Base-by-base conservation (phyloP, 2,113 vertebrate genomes). In the Tinamus guttatus region DNA sequence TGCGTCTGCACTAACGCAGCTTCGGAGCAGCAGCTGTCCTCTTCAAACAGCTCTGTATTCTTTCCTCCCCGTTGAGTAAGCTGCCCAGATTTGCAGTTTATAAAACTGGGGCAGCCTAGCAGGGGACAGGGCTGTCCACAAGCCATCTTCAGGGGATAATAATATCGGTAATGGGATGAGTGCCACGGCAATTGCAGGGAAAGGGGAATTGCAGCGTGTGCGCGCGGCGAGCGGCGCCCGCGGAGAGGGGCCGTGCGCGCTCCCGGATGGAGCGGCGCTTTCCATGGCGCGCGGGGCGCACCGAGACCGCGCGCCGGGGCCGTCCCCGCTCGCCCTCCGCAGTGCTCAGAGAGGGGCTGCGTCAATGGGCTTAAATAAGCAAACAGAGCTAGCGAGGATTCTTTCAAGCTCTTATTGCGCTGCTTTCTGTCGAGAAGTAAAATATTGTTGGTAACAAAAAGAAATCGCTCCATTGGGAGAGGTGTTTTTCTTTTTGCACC, bases 91-190 rank as follows among this genome's bases (percentile, higher is more conserved):
- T 96, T 96, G 87, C 92, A 87, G 90, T 97, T 97, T 94, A 71
- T 96, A 81, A 97, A 98, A 96, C 87, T 96, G 96, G 97, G 97
- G 69, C 96, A 97, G 76, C 96, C 85, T 97, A 86, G 94, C 95
- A 93, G 97, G 96, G 96, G 77, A 93, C 4, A 34, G 70, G 58
- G 77, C 54, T 96, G 91, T 95, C 93, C 95, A 89, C 3, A 7
- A 77, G 90, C 85, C 24, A 2, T 96, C 95, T 95, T 97, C 86
- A 81, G 82, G 78, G 83, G 93, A 90, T 97, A 95, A 97, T 96
- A 87, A 92, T 92, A 95, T 93, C 92, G 13, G 77, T 93, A 85
- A 88, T 95, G 74, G 84, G 94, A 95, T 84, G 88, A 84, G 67
- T 85, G 90, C 63, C 86, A 60, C 6, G 34, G 79, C 77, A 76